Base-by-base conservation (phyloP, 2,797 vertebrate species). In the Betta splendens region DNA sequence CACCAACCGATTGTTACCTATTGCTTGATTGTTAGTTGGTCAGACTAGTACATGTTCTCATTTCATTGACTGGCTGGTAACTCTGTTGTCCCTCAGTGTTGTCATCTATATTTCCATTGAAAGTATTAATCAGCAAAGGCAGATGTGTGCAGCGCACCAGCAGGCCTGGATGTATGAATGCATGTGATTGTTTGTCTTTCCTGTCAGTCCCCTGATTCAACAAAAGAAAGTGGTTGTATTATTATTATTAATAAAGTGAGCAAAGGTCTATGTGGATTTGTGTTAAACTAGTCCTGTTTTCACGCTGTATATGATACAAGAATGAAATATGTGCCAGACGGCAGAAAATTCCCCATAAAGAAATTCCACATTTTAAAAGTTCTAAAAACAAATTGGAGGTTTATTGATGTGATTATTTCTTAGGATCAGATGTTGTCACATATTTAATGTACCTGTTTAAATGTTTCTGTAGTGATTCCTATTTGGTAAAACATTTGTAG, bases 181-280 rank as follows among this genome's bases (percentile, higher is more conserved):
- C 48, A 60, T 25, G 22, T 61, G 36, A 52, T 58, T 57, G 47
- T 72, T n/a, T n/a, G n/a, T n/a, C 35, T 37, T 52, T 12, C 42
- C 31, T 73, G 53, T 80, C 13, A 43, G 69, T 77, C 44, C 22
- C 62, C 35, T 75, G 61, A 77, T 75, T 68, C 59, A 67, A 67
- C 33, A 64, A 47, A 55, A 68, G 69, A 79, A 77, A 65, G 74
- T 82, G 38, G 42, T 72, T 72, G 71, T 83, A 69, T 72, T 67
- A 64, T 70, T 64, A 55, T 71, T 40, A 64, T 70, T 64, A 55
- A 71, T 40, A 69, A 66, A 51, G 76, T 46, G 36, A 75, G 64
- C 67, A 54, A 68, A 68, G 53, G 47, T 76, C 61, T 70, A 21
- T 77, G 72, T 79, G 61, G 31, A 62, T 75, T 47, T 53, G 9